Evolutionary conservation across 2,797 vertebrate species (phyloP).

Genomic region (Megaceryle alcyon): DNA sequence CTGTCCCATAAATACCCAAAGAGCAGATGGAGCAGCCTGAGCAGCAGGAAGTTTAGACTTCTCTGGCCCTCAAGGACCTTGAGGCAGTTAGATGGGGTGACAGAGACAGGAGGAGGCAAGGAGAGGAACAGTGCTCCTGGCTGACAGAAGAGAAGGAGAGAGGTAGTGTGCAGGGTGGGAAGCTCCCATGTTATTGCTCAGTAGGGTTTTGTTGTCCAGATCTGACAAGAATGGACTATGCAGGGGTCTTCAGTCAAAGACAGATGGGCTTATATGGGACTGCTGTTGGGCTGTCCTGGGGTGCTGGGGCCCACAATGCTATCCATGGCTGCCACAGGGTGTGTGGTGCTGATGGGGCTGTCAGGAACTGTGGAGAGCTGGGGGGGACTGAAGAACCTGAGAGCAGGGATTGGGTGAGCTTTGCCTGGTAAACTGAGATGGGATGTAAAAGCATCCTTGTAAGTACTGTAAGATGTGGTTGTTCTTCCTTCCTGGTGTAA

Average conservation of each 20-base stretch:
- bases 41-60: neutral
- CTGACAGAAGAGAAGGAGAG: neutral
- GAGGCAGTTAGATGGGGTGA: neutral
- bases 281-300: neutral
- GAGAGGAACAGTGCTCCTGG: neutral
- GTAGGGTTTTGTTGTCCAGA: neutral
- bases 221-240: neutral
- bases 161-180: neutral
- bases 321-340: accelerated
- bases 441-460: neutral
- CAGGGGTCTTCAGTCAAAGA: neutral
- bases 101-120: neutral
- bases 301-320: neutral
- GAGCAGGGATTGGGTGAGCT: neutral
- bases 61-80: neutral
- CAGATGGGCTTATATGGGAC: neutral
- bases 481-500: neutral
- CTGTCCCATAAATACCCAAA: neutral
- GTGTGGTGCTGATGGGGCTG: neutral
- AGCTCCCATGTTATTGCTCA: neutral
- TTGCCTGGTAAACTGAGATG: neutral
- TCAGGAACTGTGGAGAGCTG: neutral
- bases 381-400: neutral
- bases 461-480: neutral
- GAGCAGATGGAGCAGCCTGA: neutral